Evolutionary conservation across 1,140 invertebrate genomes (phyloP).

Genomic region (Acromyrmex echinatior): DNA sequence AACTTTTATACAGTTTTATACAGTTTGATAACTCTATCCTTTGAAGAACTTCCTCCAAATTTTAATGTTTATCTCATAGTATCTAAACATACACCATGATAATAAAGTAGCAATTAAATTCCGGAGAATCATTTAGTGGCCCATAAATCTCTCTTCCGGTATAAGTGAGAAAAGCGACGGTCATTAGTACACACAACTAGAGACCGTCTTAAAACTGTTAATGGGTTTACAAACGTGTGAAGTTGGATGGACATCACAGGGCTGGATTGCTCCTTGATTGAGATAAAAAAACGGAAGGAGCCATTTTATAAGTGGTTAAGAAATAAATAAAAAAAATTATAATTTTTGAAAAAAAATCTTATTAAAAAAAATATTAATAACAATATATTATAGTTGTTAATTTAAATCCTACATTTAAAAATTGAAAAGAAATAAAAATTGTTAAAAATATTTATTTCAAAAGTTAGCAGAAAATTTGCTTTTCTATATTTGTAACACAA

Average conservation of each 20-base stretch:
- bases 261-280: background rate
- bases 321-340: background rate
- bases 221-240: conserved; percentile 78
- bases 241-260: conserved; percentile 29
- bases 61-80: conserved; percentile 14
- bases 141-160: conserved; percentile 74
- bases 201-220: conserved; percentile 76
- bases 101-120: conserved; percentile 75
- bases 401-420: background rate
- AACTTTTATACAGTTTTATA: background rate
- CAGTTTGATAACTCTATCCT: background rate
- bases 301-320: background rate
- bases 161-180: conserved; percentile 54
- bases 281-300: background rate
- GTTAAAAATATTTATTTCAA: background rate
- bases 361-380: conserved; percentile 9
- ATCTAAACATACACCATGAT: conserved; percentile 12
- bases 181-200: conserved; percentile 10
- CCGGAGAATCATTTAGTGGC: conserved; percentile 75
- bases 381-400: no score
- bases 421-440: background rate
- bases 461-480: background rate
- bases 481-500: background rate
- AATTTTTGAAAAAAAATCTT: background rate
- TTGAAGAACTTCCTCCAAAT: background rate